A percentile compares a stretch with the other conserved stretches of the same genome.
These are phyloP conservation scores for Scomber scombrus DNA, from an alignment of 2,113 vertebrate species.

Conservation along the genomic window DNA sequence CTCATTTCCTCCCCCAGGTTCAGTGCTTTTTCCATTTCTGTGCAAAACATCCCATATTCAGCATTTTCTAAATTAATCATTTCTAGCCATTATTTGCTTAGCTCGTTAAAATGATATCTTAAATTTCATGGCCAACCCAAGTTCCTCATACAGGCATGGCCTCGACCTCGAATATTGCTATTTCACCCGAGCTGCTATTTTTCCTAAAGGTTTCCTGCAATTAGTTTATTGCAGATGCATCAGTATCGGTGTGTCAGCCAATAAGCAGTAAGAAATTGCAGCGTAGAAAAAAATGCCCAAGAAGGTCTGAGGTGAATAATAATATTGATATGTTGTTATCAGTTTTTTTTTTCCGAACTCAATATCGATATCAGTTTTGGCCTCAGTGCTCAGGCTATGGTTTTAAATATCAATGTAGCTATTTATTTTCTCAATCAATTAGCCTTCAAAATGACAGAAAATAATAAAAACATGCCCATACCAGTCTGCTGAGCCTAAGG, in stretches of 20 bases:
- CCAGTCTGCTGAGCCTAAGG: no score
- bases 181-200: slow-evolving; percentile 8
- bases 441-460: background rate
- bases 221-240: no score
- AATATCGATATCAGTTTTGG: no score
- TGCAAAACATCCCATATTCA: slow-evolving; percentile 31
- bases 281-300: no score
- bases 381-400: no score
- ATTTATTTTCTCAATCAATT: background rate
- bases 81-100: slow-evolving; percentile 39
- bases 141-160: background rate
- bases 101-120: slow-evolving; percentile 40
- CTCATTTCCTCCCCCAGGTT: background rate
- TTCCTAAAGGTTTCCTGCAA: background rate
- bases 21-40: background rate
- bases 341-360: no score
- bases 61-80: slow-evolving; percentile 31
- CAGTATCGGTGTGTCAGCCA: no score
- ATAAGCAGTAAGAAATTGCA: no score
- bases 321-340: no score
- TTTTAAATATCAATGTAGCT: no score
- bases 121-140: slow-evolving; percentile 16
- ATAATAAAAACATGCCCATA: background rate
- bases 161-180: background rate
- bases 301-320: no score